Percentiles rank a stretch among this genome's conserved stretches.
Evolutionary conservation across 1,140 invertebrate species (phyloP).

Genomic region (Calephelis nemesis): DNA sequence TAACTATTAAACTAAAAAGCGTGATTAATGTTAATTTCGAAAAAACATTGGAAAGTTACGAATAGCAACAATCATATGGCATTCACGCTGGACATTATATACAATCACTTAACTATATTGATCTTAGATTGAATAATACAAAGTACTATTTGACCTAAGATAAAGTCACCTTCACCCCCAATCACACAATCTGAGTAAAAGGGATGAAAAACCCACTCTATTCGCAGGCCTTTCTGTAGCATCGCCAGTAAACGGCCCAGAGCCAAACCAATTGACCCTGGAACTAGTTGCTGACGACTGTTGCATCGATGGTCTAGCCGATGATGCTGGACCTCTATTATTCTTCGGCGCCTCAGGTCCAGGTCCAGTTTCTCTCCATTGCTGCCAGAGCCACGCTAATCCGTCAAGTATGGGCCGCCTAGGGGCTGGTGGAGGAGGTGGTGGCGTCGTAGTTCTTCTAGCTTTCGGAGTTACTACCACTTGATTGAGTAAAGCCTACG

Average conservation of each 20-base stretch:
- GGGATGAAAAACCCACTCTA: slow-evolving; percentile 72
- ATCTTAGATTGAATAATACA: slow-evolving; percentile 31
- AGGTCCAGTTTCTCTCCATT: slow-evolving; percentile 74
- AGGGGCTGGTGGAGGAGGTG: slow-evolving; percentile 60
- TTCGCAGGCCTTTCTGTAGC: slow-evolving; percentile 63
- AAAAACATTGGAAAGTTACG: slow-evolving; percentile 31
- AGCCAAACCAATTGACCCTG: slow-evolving; percentile 74
- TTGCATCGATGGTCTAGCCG: slow-evolving; percentile 41
- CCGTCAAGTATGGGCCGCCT: slow-evolving; percentile 74
- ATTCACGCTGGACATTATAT: slow-evolving; percentile 17
- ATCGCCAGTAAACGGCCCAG: slow-evolving; percentile 74
- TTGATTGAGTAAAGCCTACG: slow-evolving; percentile 79
- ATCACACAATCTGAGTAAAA: slow-evolving; percentile 69
- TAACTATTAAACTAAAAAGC: slow-evolving; percentile 9
- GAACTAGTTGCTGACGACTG: slow-evolving; percentile 54
- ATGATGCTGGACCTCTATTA: slow-evolving; percentile 43
- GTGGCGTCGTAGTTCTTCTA: slow-evolving; percentile 58
- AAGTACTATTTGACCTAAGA: slow-evolving; percentile 54
- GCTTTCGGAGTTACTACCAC: slow-evolving; percentile 77
- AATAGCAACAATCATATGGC: slow-evolving; percentile 24
- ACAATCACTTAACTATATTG: slow-evolving; percentile 24
- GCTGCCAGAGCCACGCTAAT: slow-evolving; percentile 77
- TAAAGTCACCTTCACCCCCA: slow-evolving; percentile 65
- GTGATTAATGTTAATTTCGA: slow-evolving; percentile 1
- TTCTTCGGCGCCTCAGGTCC: slow-evolving; percentile 43